phyloP scores from a whole-genome alignment of 2,888 invertebrate genomes.

The Clanis bilineata region DNA sequence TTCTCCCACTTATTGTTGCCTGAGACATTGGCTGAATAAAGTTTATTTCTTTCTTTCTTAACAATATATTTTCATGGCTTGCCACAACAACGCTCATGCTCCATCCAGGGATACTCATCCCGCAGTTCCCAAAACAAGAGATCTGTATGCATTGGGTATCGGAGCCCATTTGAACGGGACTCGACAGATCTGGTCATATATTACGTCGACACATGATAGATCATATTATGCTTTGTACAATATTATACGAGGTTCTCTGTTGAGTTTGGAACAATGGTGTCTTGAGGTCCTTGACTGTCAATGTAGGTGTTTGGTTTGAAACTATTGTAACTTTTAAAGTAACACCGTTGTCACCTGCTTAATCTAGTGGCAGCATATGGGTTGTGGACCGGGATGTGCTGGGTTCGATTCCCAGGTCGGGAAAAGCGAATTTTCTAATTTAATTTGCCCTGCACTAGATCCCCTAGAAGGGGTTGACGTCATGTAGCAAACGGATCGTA shows the following conservation, averaged over 20 bases:
- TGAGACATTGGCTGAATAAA: too few species aligned
- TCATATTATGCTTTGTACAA: constrained; percentile 51
- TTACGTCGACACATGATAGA: constrained; percentile 56
- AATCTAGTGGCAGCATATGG: too few species aligned
- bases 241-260: constrained; percentile 47
- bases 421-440: too few species aligned
- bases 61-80: too few species aligned
- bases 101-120: constrained; percentile 25
- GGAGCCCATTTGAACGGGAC: constrained; percentile 49
- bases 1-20: too few species aligned
- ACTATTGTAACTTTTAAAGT: neutral
- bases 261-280: constrained; percentile 30
- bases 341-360: too few species aligned
- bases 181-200: constrained; percentile 53
- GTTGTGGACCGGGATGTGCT: too few species aligned
- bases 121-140: constrained; percentile 26
- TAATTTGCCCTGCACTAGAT: too few species aligned
- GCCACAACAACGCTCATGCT: neutral
- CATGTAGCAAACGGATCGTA: too few species aligned
- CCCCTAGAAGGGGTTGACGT: too few species aligned
- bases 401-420: too few species aligned
- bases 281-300: neutral
- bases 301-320: neutral
- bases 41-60: too few species aligned
- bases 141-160: constrained; percentile 63